Evolutionary conservation across 2,113 vertebrate genomes (phyloP), one percentile per base, ranked within the genome.

Genomic region (Diphyllodes magnificus): DNA sequence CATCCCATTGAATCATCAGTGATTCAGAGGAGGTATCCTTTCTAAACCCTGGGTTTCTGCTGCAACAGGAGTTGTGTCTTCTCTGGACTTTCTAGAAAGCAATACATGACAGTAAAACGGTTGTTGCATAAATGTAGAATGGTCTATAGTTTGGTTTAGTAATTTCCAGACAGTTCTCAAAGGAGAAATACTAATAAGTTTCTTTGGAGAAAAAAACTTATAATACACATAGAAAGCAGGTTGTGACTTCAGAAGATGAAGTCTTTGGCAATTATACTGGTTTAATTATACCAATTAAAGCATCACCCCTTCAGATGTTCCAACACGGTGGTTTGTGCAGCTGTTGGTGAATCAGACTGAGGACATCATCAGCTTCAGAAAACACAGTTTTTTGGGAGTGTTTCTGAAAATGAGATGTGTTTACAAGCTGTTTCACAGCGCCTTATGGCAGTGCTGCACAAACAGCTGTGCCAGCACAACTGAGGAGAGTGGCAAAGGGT

Each of bases 341-440:
- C 93, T 95, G 93, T 30, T 80, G 88, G 73, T 97, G 95, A 96
- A 80, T 97, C 93, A 96, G 49, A 61, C 50, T 47, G 37, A 92
- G 57, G 39, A 88, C 35, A 57, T 83, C 75, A 70, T 42, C 33
- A 72, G 15, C 82, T 72, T 76, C 70, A 90, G 64, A 77, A 95
- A 86, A 73, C 19, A 39, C 22, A 68, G 27, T 40, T 73, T 92
- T 82, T 92, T 18, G 66, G 64, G 42, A 47, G 11, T 28, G 50
- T 83, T 93, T 90, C 79, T 92, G 44, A 77, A 96, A 64, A 40
- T 50, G 7, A 11, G 7, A 31, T 88, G 37, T 92, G 71, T 82
- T 91, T 90, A 53, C 59, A 88, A 71, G 49, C 28, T 86, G 23
- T 10, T 77, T 89, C 35, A 57, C 12, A 21, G 85, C 44, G 27